phyloP scores from a whole-genome alignment of 2,113 vertebrate species.

The Orientallactaga bullata region DNA sequence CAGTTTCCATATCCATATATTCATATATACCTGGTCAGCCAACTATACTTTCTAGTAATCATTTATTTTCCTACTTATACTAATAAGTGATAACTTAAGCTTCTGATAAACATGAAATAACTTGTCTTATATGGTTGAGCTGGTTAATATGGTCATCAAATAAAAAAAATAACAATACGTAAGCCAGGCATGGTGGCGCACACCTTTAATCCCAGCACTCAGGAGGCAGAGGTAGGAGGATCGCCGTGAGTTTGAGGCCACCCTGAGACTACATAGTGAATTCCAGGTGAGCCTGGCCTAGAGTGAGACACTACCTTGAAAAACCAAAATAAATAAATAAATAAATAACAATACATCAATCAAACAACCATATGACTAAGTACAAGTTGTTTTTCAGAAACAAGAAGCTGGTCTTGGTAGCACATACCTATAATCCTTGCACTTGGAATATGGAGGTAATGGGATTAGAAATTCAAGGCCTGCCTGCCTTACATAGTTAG shows the following conservation, averaged over 20 bases:
- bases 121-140: neutral
- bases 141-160: neutral
- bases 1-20: neutral
- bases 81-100: neutral
- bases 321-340: no score
- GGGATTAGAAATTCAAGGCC: neutral
- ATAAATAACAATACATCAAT: neutral
- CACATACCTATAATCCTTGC: neutral
- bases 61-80: conserved; percentile 1
- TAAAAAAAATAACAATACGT: no score
- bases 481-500: neutral
- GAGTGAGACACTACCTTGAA: no score
- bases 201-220: no score
- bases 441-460: neutral
- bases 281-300: no score
- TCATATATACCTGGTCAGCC: neutral
- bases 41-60: neutral
- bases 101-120: neutral
- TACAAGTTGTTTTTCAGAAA: neutral
- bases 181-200: no score
- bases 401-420: neutral
- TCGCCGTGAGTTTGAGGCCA: no score
- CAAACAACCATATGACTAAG: neutral
- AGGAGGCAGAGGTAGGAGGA: no score
- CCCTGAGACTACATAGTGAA: no score